Percentiles rank a stretch among this genome's conserved stretches.
Conservation (phyloP, 2,888 invertebrate species). For the Eupithecia dodoneata region DNA sequence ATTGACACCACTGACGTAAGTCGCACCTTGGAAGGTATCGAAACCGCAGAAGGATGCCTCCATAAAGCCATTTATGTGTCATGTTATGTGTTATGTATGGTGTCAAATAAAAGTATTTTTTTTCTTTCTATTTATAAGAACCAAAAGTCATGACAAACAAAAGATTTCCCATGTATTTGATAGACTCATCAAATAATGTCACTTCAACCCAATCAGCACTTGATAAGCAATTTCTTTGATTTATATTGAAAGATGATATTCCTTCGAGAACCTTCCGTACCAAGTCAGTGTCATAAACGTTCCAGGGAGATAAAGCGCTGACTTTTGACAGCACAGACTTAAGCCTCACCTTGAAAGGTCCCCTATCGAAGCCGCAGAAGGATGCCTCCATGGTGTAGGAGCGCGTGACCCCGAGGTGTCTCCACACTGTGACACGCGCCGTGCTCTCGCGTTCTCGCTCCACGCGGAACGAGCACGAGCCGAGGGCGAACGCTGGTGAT, state of each 20-base stretch:
- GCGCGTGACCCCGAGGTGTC: constrained; percentile 90
- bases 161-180: not conserved
- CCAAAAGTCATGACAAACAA: not conserved
- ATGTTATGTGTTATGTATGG: too few species aligned
- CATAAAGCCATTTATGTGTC: constrained; percentile 68
- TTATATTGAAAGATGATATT: not conserved
- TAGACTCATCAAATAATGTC: not conserved
- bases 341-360: constrained; percentile 85
- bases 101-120: too few species aligned
- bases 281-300: not conserved
- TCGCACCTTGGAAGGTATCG: constrained; percentile 86
- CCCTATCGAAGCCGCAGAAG: constrained; percentile 92
- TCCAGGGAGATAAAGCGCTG: not conserved
- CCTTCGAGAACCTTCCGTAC: not conserved
- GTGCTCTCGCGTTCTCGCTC: constrained; percentile 92
- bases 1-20: not conserved
- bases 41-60: constrained; percentile 94
- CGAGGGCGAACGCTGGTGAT: constrained; percentile 88
- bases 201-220: not conserved
- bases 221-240: not conserved
- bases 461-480: constrained; percentile 90
- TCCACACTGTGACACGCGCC: constrained; percentile 93
- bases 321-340: not conserved
- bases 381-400: constrained; percentile 94
- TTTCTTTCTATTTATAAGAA: not conserved